Conservation (phyloP, 1,140 invertebrate species). For the Bradynema listronoti region DNA sequence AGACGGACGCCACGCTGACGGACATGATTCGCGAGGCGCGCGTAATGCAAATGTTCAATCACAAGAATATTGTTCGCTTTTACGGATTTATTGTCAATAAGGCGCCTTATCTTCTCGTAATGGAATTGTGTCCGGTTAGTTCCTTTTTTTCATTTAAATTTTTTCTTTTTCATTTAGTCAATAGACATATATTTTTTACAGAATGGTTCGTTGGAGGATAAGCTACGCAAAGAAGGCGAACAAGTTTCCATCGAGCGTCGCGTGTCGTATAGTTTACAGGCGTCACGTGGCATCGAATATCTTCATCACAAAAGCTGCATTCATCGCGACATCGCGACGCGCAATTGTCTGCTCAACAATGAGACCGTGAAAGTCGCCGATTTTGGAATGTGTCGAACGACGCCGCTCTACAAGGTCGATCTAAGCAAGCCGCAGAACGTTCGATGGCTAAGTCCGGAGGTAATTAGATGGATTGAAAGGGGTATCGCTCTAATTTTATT, state of each 20-base stretch:
- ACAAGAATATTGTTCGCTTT: constrained; percentile 47
- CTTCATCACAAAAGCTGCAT: constrained; percentile 44
- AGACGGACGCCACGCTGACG: constrained; percentile 36
- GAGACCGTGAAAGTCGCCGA: constrained; percentile 41
- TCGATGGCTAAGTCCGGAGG: constrained; percentile 40
- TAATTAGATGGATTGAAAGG: not conserved
- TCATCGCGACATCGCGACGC: constrained; percentile 44
- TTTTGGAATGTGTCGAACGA: constrained; percentile 49
- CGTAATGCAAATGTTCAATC: constrained; percentile 49
- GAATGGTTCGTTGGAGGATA: constrained; percentile 45
- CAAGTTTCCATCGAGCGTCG: constrained; percentile 15
- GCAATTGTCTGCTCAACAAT: constrained; percentile 42
- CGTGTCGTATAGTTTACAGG: constrained; percentile 30
- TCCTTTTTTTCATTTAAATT: too few relatives aligned
- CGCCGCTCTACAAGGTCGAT: constrained; percentile 47
- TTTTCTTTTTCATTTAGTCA: too few relatives aligned
- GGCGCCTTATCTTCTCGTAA: constrained; percentile 44
- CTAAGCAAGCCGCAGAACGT: constrained; percentile 46
- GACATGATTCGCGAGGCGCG: constrained; percentile 52
- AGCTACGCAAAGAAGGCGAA: constrained; percentile 22
- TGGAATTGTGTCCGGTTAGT: constrained; percentile 42
- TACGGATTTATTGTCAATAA: constrained; percentile 44
- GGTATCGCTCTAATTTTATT: not conserved
- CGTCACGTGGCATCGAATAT: constrained; percentile 43
- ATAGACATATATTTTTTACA: too few relatives aligned